Evolutionary conservation across 2,797 vertebrate species (phyloP).

Genomic region (Chaunax sp.): DNA sequence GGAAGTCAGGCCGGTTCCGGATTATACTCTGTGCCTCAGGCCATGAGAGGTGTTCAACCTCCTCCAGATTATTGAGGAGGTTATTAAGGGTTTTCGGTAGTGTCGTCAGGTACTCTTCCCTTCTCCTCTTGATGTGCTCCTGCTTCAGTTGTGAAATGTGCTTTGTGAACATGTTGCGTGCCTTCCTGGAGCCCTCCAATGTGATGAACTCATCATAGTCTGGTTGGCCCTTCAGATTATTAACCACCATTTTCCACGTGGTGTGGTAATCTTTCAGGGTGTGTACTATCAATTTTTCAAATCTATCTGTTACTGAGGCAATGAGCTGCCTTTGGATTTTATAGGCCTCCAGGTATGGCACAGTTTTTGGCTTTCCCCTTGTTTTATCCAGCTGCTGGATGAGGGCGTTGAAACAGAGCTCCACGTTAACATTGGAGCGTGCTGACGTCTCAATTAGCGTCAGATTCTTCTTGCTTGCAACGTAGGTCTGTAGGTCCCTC

Average conservation of each 20-base stretch:
- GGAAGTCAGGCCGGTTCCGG: constrained; percentile 92
- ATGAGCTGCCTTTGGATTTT: constrained; percentile 94
- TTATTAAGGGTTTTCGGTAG: constrained; percentile 96
- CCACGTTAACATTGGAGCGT: constrained; percentile 91
- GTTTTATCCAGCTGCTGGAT: constrained; percentile 98
- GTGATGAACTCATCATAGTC: constrained; percentile 98
- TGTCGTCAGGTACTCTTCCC: constrained; percentile 94
- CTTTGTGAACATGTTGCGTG: constrained; percentile 94
- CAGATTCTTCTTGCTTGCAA: constrained; percentile 97
- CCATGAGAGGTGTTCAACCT: constrained; percentile 95
- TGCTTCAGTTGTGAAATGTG: constrained; percentile 97
- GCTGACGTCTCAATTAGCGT: constrained; percentile 95
- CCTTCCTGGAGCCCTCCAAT: constrained; percentile 95
- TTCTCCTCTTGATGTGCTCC: constrained; percentile 95
- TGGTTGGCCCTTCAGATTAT: constrained; percentile 93
- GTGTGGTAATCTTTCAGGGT: constrained; percentile 96
- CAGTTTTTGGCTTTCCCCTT: constrained; percentile 96
- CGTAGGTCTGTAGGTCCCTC: constrained; percentile 95
- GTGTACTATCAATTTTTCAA: constrained; percentile 93
- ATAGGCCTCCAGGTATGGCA: constrained; percentile 96
- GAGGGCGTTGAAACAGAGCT: constrained; percentile 94
- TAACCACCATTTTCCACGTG: constrained; percentile 94
- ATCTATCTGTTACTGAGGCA: constrained; percentile 92
- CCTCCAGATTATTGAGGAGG: constrained; percentile 93
- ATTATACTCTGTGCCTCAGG: constrained; percentile 92